These are phyloP conservation scores for Tinea semifulvella DNA, from an alignment of 2,888 invertebrate genomes.

Conservation along the genomic window DNA sequence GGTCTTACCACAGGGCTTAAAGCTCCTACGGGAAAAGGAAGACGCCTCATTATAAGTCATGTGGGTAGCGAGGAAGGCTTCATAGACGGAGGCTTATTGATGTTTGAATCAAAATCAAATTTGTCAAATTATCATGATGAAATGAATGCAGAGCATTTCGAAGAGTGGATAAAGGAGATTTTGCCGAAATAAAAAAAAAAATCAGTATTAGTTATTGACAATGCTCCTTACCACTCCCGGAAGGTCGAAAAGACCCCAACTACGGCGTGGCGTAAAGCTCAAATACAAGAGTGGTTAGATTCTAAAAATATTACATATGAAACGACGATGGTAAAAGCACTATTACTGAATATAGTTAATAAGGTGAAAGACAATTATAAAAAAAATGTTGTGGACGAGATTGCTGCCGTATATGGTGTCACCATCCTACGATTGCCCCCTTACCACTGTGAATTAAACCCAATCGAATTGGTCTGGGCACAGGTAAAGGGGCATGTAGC, in stretches of 20 bases:
- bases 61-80: slow-evolving; percentile 16
- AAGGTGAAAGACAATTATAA: slow-evolving; percentile 14
- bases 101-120: slow-evolving; percentile 15
- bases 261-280: slow-evolving; percentile 16
- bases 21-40: slow-evolving; percentile 13
- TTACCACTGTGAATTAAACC: slow-evolving; percentile 20
- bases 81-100: slow-evolving; percentile 11
- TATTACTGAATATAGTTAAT: slow-evolving; percentile 15
- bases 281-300: slow-evolving; percentile 16
- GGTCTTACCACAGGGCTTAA: slow-evolving; percentile 2
- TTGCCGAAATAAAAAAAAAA: slow-evolving; percentile 1
- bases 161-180: slow-evolving; percentile 6
- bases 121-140: slow-evolving; percentile 13
- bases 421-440: slow-evolving; percentile 18
- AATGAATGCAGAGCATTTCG: slow-evolving; percentile 12
- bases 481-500: slow-evolving; percentile 16
- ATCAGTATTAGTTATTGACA: slow-evolving; percentile 17
- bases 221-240: slow-evolving; percentile 17
- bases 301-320: slow-evolving; percentile 14
- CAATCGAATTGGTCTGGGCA: slow-evolving; percentile 19
- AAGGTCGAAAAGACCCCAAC: background rate
- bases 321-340: background rate
- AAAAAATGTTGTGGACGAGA: slow-evolving; percentile 19
- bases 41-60: slow-evolving; percentile 16
- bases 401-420: slow-evolving; percentile 16